phyloP scores from a whole-genome alignment of 2,113 vertebrate species.

The Lophochroa leadbeateri region DNA sequence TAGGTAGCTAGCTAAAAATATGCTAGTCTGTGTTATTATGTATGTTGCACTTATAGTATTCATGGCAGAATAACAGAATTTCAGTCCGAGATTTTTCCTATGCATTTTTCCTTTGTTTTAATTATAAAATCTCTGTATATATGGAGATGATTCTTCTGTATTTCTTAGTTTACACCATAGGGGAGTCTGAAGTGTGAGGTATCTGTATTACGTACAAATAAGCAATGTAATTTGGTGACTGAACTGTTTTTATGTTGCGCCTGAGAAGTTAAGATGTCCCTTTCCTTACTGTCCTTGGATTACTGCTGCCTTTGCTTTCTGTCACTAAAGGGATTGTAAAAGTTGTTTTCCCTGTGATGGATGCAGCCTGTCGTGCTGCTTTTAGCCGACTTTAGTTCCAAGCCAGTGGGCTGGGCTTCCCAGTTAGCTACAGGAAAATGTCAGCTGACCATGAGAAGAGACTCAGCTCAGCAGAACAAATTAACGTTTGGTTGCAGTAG shows the following conservation, averaged over 20 bases:
- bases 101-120: background rate
- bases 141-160: background rate
- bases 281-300: background rate
- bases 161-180: background rate
- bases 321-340: background rate
- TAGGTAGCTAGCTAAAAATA: background rate
- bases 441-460: background rate
- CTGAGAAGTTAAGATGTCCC: background rate
- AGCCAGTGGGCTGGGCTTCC: background rate
- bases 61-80: background rate
- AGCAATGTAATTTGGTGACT: background rate
- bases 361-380: background rate
- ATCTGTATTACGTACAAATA: background rate
- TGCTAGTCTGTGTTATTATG: accelerated
- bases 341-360: background rate
- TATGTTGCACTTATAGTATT: background rate
- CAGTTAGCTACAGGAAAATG: background rate
- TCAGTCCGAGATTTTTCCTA: background rate
- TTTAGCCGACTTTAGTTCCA: background rate
- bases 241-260: background rate
- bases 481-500: background rate
- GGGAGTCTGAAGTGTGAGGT: background rate
- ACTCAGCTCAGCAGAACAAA: slow-evolving; percentile 21
- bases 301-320: background rate
- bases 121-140: background rate